A percentile compares a stretch with the other conserved stretches of the same genome.
Evolutionary conservation across 2,888 invertebrate genomes (phyloP).

Genomic region (Leptinotarsa rubiginosa): DNA sequence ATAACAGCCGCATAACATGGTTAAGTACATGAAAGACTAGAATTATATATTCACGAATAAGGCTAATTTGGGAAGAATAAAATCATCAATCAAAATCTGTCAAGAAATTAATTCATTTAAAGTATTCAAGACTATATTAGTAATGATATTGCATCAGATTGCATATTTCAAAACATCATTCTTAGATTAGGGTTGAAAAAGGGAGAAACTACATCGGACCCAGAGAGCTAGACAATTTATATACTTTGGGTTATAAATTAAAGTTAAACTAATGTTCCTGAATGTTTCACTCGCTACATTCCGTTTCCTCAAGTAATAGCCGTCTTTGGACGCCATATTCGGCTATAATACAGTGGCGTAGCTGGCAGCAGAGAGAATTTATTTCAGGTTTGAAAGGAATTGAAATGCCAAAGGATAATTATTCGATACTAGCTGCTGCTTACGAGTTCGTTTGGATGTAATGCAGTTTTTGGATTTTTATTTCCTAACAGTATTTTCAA

Average conservation of each 20-base stretch:
- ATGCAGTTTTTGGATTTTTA: no score
- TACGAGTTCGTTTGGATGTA: no score
- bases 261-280: conserved; percentile 48
- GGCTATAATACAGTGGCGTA: conserved; percentile 36
- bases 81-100: conserved; percentile 11
- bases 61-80: not conserved
- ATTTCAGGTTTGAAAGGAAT: not conserved
- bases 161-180: conserved; percentile 41
- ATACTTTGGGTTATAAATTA: conserved; percentile 48
- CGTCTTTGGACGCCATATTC: conserved; percentile 46
- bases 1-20: not conserved
- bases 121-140: conserved; percentile 3
- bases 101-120: conserved; percentile 14
- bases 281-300: conserved; percentile 49
- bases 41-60: not conserved
- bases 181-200: conserved; percentile 43
- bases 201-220: conserved; percentile 40
- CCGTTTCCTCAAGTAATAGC: conserved; percentile 48
- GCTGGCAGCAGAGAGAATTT: conserved; percentile 11
- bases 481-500: no score
- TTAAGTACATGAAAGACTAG: not conserved
- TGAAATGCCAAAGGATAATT: no score
- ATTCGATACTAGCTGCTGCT: no score
- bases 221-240: conserved; percentile 45
- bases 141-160: conserved; percentile 27